Percentiles rank a stretch among this genome's conserved stretches.
These are phyloP conservation scores for Pelagia noctiluca DNA, from an alignment of 30 jellyfish, hydroid and myxozoan genomes.

Conservation along the genomic window DNA sequence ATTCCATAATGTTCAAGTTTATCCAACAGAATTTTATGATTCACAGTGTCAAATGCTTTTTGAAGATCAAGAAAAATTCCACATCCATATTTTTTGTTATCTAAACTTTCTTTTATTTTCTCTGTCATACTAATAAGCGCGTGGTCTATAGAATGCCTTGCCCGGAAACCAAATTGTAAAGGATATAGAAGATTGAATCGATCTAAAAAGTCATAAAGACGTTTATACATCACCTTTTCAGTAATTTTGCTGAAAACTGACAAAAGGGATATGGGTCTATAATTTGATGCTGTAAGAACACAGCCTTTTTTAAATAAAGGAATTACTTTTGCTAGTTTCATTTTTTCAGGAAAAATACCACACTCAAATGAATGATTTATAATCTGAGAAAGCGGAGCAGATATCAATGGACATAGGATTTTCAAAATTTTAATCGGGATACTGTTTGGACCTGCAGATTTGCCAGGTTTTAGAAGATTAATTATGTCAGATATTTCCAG, in stretches of 20 bases:
- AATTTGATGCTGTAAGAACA: slow-evolving; percentile 27
- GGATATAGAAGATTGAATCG: slow-evolving; percentile 3
- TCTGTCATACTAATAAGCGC: too few relatives aligned
- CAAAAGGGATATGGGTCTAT: slow-evolving; percentile 12
- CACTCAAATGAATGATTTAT: slow-evolving; percentile 42
- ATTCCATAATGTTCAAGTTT: too few relatives aligned
- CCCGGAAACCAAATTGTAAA: too few relatives aligned
- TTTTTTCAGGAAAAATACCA: slow-evolving; percentile 59
- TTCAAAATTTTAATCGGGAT: slow-evolving; percentile 29
- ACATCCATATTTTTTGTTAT: neutral
- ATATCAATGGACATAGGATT: too few relatives aligned
- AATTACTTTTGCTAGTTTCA: too few relatives aligned
- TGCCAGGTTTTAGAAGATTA: slow-evolving; percentile 40
- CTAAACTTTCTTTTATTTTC: neutral
- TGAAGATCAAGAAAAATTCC: too few relatives aligned
- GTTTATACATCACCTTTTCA: slow-evolving; percentile 28
- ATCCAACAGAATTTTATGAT: too few relatives aligned
- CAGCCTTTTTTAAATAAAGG: slow-evolving; percentile 60
- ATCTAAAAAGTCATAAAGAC: slow-evolving; percentile 17
- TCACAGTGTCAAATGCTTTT: too few relatives aligned
- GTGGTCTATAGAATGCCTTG: too few relatives aligned
- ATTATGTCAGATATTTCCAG: too few relatives aligned
- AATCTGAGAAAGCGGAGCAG: too few relatives aligned
- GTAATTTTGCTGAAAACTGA: too few relatives aligned
- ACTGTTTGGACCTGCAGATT: slow-evolving; percentile 57